Evolutionary conservation across 23 tunicate species (phyloP).

Genomic region (Aplidium turbinatum): DNA sequence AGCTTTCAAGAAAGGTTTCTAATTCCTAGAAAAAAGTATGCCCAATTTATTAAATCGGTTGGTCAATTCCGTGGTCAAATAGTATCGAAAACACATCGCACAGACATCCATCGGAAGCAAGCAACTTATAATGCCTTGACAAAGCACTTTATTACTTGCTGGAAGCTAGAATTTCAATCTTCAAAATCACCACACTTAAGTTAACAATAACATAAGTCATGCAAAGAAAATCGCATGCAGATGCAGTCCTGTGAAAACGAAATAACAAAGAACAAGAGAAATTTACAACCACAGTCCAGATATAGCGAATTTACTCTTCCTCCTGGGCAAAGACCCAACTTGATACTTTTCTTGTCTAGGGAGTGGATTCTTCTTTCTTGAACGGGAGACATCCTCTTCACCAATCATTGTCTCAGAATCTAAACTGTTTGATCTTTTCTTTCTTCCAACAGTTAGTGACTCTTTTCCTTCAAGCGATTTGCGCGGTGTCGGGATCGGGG

Average conservation of each 20-base stretch:
- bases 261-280: too few relatives aligned
- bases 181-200: too few relatives aligned
- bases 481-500: conserved; percentile 44
- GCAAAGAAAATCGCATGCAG: background rate
- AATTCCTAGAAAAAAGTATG: too few relatives aligned
- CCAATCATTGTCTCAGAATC: conserved; percentile 26
- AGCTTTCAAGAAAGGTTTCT: too few relatives aligned
- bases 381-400: conserved; percentile 4
- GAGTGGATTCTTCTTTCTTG: background rate
- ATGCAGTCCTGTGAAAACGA: background rate
- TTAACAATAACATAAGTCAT: background rate
- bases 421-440: conserved; percentile 32
- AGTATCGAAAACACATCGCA: too few relatives aligned
- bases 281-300: conserved; percentile 45
- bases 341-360: background rate
- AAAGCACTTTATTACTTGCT: too few relatives aligned
- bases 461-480: conserved; percentile 32
- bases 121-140: too few relatives aligned
- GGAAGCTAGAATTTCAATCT: too few relatives aligned
- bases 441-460: background rate
- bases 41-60: too few relatives aligned
- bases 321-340: conserved; percentile 7
- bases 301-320: conserved; percentile 16
- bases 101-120: too few relatives aligned
- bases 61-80: too few relatives aligned